Percentiles rank a stretch among this genome's conserved stretches.
Conservation (phyloP, 2,797 vertebrate genomes). For the Danionella dracula region DNA sequence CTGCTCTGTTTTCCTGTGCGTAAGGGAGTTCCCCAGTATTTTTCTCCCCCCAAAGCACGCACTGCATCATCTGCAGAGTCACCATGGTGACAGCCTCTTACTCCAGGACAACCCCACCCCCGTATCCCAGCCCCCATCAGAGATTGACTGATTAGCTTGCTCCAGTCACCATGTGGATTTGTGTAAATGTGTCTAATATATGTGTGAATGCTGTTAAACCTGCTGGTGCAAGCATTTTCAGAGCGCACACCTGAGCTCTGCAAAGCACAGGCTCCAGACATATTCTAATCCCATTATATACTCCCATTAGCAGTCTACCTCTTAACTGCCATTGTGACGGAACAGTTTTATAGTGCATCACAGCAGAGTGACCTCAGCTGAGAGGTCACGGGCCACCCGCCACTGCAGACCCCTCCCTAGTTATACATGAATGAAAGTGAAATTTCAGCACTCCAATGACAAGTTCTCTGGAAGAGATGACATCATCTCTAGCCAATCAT, state of each 20-base stretch:
- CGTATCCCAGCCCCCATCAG: constrained; percentile 65
- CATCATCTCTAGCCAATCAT: constrained; percentile 94
- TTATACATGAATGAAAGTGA: constrained; percentile 86
- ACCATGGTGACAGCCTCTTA: constrained; percentile 68
- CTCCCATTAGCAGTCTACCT: constrained; percentile 5
- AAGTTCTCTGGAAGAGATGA: constrained; percentile 84
- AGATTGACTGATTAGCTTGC: constrained; percentile 16
- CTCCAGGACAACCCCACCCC: constrained; percentile 64
- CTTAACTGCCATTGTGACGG: background rate
- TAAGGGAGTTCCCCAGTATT: constrained; percentile 20
- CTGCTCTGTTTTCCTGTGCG: constrained; percentile 11
- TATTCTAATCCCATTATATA: background rate
- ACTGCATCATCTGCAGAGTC: constrained; percentile 61
- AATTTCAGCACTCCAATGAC: constrained; percentile 71
- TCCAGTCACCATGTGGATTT: constrained; percentile 35
- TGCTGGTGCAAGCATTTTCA: background rate
- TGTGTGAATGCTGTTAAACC: constrained; percentile 23
- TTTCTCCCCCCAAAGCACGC: constrained; percentile 43
- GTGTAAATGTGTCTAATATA: constrained; percentile 41
- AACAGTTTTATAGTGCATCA: background rate
- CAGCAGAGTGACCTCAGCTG: background rate
- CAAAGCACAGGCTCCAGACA: background rate
- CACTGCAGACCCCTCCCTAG: constrained; percentile 40
- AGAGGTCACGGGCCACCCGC: constrained; percentile 28
- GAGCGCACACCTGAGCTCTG: constrained; percentile 6